A percentile compares a stretch with the other conserved stretches of the same genome.
Evolutionary conservation across 2,888 invertebrate genomes (phyloP).

Genomic region (Adela reaumurella): DNA sequence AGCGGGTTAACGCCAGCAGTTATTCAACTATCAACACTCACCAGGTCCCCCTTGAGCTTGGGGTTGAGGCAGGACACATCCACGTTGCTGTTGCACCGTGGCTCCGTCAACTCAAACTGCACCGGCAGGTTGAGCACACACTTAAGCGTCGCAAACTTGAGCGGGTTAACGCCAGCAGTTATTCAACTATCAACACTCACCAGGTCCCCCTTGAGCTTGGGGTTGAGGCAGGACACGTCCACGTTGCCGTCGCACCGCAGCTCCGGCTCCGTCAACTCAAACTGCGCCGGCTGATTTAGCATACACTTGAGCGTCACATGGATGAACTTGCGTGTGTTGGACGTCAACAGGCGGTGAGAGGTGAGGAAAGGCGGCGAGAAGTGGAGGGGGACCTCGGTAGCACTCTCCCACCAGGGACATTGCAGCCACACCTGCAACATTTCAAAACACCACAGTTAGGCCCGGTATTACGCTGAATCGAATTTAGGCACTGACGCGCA

Average conservation of each 20-base stretch:
- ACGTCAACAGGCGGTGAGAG: conserved; percentile 79
- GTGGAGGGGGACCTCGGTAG: conserved; percentile 69
- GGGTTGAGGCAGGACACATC: conserved; percentile 66
- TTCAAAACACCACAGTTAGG: too few species aligned
- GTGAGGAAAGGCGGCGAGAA: conserved; percentile 82
- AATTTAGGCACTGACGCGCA: too few species aligned
- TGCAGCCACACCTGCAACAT: conserved; percentile 68
- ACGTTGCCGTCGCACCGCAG: conserved; percentile 59
- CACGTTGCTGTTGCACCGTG: conserved; percentile 59
- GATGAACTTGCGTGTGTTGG: conserved; percentile 78
- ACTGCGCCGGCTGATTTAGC: conserved; percentile 53
- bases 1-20: too few species aligned
- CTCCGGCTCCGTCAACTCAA: conserved; percentile 42
- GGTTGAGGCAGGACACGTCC: conserved; percentile 65
- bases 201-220: conserved; percentile 56
- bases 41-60: conserved; percentile 53
- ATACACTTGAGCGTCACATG: conserved; percentile 72
- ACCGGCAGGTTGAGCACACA: too few species aligned
- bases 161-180: too few species aligned
- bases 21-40: conserved; percentile 19
- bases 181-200: conserved; percentile 23
- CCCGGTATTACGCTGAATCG: too few species aligned
- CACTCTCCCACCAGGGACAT: conserved; percentile 75
- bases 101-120: conserved; percentile 42
- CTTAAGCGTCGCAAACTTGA: too few species aligned